Evolutionary conservation across 64 coral and sea anemone genomes (phyloP).

Genomic region (Montipora cactus): DNA sequence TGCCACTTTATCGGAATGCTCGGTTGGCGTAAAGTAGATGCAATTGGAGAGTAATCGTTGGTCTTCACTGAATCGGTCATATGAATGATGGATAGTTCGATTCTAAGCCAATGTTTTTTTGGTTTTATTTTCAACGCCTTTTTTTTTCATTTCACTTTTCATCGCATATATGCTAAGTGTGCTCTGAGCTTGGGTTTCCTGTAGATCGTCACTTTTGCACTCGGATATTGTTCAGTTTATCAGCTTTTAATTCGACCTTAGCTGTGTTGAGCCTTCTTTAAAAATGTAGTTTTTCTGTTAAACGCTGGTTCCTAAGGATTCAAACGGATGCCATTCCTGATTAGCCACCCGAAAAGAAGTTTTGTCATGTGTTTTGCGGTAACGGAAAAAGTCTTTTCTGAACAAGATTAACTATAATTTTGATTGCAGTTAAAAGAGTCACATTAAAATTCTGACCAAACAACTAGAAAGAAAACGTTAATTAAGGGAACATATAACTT

Average conservation of each 20-base stretch:
- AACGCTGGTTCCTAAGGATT: not conserved
- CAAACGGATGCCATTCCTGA: not conserved
- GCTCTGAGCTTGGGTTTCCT: not conserved
- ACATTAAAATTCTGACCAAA: not conserved
- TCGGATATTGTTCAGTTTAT: not conserved
- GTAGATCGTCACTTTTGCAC: not conserved
- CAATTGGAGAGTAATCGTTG: not conserved
- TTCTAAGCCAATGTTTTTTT: not conserved
- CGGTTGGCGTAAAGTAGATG: too few relatives aligned
- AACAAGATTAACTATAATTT: not conserved
- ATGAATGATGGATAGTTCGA: not conserved
- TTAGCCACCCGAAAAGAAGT: not conserved
- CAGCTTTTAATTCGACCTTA: not conserved
- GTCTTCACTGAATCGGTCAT: not conserved
- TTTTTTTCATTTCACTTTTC: not conserved
- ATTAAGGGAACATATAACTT: too few relatives aligned
- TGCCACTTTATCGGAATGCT: too few relatives aligned
- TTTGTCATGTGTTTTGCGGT: not conserved
- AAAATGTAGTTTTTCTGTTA: not conserved
- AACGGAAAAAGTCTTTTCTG: not conserved
- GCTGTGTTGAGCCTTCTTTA: constrained; percentile 3
- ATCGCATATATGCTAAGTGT: not conserved
- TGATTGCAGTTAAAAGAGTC: not conserved
- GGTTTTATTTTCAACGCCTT: not conserved
- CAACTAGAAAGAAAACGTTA: not conserved